Evolutionary conservation across 2,113 vertebrate genomes (phyloP).

Genomic region (Calyptommatus sinebrachiatus): DNA sequence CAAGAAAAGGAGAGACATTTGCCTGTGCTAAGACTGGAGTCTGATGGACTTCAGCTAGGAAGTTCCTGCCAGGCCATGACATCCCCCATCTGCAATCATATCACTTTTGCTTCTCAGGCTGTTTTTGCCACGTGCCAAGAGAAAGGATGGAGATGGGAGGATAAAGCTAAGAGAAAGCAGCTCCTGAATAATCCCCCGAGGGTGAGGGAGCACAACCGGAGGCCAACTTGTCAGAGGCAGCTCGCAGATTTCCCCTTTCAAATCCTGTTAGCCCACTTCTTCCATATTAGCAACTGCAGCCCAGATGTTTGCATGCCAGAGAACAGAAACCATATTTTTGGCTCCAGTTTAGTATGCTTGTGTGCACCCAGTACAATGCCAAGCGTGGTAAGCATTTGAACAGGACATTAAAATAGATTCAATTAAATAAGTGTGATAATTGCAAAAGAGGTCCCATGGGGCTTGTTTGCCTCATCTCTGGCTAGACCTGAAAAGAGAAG

Average conservation of each 20-base stretch:
- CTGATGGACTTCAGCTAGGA: background rate
- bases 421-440: too few relatives aligned
- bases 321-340: background rate
- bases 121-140: background rate
- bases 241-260: background rate
- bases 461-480: too few relatives aligned
- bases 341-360: too few relatives aligned
- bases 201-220: background rate
- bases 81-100: background rate
- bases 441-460: too few relatives aligned
- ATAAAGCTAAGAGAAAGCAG: background rate
- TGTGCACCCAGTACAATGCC: background rate
- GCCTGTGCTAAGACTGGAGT: background rate
- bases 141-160: background rate
- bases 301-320: background rate
- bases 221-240: background rate
- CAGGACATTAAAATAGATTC: too few relatives aligned
- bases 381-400: too few relatives aligned
- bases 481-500: too few relatives aligned
- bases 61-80: background rate
- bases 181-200: background rate
- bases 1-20: background rate
- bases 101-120: background rate
- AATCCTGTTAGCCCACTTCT: background rate
- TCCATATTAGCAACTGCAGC: background rate